A percentile compares a stretch with the other conserved stretches of the same genome.
Evolutionary conservation across 2,888 invertebrate genomes (phyloP).

Genomic region (Acanthosoma haemorrhoidale): DNA sequence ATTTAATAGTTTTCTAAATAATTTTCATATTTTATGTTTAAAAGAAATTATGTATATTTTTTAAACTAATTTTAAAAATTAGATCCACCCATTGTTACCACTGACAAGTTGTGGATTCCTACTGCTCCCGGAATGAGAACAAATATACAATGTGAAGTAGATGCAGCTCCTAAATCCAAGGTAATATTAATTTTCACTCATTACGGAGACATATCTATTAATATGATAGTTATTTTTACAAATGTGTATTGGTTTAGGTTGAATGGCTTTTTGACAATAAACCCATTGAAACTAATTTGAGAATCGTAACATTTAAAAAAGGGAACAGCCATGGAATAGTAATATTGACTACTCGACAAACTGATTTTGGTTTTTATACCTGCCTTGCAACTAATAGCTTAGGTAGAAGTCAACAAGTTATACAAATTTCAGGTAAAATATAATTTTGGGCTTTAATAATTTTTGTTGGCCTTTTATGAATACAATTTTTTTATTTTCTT

Average conservation of each 20-base stretch:
- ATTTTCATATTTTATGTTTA: background rate
- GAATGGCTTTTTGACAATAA: slow-evolving; percentile 59
- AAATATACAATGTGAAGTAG: slow-evolving; percentile 62
- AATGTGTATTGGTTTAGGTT: slow-evolving; percentile 42
- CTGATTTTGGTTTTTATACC: slow-evolving; percentile 72
- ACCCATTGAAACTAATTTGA: slow-evolving; percentile 43
- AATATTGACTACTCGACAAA: slow-evolving; percentile 60
- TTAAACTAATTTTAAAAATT: too few relatives aligned
- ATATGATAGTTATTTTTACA: background rate
- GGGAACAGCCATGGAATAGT: slow-evolving; percentile 50
- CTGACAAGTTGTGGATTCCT: slow-evolving; percentile 64
- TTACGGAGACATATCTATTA: background rate
- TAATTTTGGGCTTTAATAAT: too few relatives aligned
- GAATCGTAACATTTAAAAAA: slow-evolving; percentile 26
- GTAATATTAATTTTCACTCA: slow-evolving; percentile 46
- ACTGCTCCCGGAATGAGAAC: slow-evolving; percentile 65
- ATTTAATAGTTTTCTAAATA: background rate
- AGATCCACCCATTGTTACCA: slow-evolving; percentile 71
- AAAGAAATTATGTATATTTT: too few relatives aligned
- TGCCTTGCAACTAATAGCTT: slow-evolving; percentile 70
- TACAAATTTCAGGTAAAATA: slow-evolving; percentile 68
- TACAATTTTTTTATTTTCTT: background rate
- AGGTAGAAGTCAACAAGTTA: slow-evolving; percentile 63
- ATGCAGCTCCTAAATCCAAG: slow-evolving; percentile 63
- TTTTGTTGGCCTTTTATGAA: too few relatives aligned